Evolutionary conservation across 1,140 invertebrate species (phyloP), one percentile per base, ranked within the genome.

Genomic region (Brachionus paranguensis): DNA sequence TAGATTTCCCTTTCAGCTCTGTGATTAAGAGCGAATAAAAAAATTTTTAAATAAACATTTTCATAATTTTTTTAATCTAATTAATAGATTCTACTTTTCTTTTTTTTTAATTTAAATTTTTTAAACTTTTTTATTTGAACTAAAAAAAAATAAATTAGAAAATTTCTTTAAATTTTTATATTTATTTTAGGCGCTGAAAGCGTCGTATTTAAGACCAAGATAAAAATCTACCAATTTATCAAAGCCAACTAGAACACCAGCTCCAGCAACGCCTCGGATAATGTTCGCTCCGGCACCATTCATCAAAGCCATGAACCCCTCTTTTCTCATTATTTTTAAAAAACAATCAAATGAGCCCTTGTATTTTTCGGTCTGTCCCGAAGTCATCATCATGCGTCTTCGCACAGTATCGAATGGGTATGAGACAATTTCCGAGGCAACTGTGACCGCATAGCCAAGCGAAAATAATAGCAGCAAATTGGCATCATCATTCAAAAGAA

Each of bases 341-440:
- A 89, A 88, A 86, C 91, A 91, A 85, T 92, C 91, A 43, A 89
- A 86, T 70, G 91, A 91, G 85, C 91, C 90, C 86, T 91, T 91
- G 88, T 91, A 92, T 84, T 91, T 89, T 85, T 91, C 90, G 37
- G 89, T 89, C 84, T 91, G 89, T 53, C 91, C 91, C 74, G 90
- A 91, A 70, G 91, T 91, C 91, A 92, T 92, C 91, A 95, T 95
- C 94, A 95, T 95, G 88, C 95, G 92, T 92, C 95, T 92, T 89
- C 95, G 92, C 74, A 96, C 95, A 65, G 95, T 96, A 91, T 96
- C 95, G 90, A 96, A 95, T 86, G 95, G 95, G 91, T 97, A 96
- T n/a, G 95, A 96, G 78, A 95, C 92, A 87, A 96, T 93, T 86
- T 95, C 95, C 86, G 95, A 92, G 83, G 93, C 91, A 84, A 95